A percentile compares a stretch with the other conserved stretches of the same genome.
phyloP scores from a whole-genome alignment of 2,113 vertebrate species.

The Panthera leo region DNA sequence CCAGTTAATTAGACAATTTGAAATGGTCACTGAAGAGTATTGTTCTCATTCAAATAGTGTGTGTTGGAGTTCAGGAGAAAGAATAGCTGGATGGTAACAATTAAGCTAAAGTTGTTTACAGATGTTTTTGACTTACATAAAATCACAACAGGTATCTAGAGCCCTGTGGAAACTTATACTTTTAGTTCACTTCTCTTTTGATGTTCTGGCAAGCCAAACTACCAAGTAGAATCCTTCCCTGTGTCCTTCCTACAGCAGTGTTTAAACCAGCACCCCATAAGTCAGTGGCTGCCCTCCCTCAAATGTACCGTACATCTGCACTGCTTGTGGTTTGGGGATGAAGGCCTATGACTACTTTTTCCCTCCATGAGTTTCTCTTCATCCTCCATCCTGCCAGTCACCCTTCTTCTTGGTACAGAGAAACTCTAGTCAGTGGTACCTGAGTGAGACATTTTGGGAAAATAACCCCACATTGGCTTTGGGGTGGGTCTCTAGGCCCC shows the following conservation, averaged over 20 bases:
- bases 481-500: background rate
- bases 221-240: background rate
- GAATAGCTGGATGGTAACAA: background rate
- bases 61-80: background rate
- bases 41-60: background rate
- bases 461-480: background rate
- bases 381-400: background rate
- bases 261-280: background rate
- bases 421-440: background rate
- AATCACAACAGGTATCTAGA: background rate
- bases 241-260: background rate
- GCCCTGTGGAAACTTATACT: background rate
- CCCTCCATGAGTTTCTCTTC: background rate
- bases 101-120: background rate
- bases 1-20: background rate
- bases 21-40: background rate
- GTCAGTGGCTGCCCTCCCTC: accelerated
- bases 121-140: background rate
- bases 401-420: background rate
- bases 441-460: background rate
- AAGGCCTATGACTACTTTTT: background rate
- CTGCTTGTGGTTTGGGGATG: background rate
- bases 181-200: background rate
- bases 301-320: background rate
- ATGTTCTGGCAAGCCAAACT: background rate